Conservation (phyloP, 1,140 invertebrate species). For the Meloidogyne floridensis region DNA sequence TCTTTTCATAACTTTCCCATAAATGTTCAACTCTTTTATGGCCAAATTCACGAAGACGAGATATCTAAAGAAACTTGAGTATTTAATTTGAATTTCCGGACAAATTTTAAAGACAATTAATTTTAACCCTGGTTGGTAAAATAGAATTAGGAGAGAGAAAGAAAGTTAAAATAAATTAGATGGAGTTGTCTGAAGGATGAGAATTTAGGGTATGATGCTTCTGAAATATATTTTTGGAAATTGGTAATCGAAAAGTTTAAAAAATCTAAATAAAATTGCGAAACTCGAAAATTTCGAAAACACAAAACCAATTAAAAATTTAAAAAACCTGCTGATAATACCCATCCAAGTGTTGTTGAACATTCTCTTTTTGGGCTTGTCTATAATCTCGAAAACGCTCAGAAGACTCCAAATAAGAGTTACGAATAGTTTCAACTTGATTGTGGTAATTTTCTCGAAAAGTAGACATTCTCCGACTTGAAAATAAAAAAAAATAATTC, state of each 20-base stretch:
- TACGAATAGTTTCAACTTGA: constrained; percentile 60
- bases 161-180: no score
- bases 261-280: no score
- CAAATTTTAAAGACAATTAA: no score
- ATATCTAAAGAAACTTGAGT: constrained; percentile 40
- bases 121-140: no score
- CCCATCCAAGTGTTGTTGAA: constrained; percentile 60
- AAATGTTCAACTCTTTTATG: constrained; percentile 57
- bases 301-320: background rate
- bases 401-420: constrained; percentile 57
- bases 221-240: no score
- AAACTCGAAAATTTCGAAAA: no score
- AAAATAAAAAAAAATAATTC: background rate
- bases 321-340: constrained; percentile 59
- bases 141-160: background rate
- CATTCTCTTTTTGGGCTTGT: constrained; percentile 59
- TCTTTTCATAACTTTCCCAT: constrained; percentile 62
- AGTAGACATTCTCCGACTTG: constrained; percentile 35
- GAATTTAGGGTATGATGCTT: no score
- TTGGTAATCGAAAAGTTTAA: no score
- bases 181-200: no score
- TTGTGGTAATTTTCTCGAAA: constrained; percentile 63
- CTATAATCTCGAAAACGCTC: constrained; percentile 64
- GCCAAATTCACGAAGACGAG: constrained; percentile 60
- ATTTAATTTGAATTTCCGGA: no score